Conservation (phyloP, 2,113 vertebrate species). For the Lagopus leucura region DNA sequence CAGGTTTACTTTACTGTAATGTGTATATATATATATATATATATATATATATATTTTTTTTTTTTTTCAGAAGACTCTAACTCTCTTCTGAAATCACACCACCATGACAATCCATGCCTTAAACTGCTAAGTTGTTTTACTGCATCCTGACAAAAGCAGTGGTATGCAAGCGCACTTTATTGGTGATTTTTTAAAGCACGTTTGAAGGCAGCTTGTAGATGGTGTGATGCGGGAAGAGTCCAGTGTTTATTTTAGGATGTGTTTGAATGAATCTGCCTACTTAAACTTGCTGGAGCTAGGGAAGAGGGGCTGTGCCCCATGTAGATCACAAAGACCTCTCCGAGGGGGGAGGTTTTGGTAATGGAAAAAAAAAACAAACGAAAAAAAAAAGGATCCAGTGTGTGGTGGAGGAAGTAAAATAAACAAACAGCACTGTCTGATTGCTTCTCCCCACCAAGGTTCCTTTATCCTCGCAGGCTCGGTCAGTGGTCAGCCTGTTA, state of each 20-base stretch:
- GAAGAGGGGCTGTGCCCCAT: constrained; percentile 34
- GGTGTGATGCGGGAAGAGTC: constrained; percentile 27
- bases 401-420: constrained; percentile 90
- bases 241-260: constrained; percentile 67
- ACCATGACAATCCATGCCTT: neutral
- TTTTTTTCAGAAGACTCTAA: neutral
- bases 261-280: constrained; percentile 67
- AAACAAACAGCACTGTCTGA: constrained; percentile 87
- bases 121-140: constrained; percentile 20
- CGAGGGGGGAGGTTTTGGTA: constrained; percentile 72
- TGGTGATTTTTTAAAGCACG: constrained; percentile 11
- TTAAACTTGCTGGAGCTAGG: constrained; percentile 54
- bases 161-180: constrained; percentile 22
- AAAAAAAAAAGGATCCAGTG: constrained; percentile 88
- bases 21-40: neutral
- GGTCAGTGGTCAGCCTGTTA: constrained; percentile 75
- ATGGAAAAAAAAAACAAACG: constrained; percentile 55
- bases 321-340: constrained; percentile 74
- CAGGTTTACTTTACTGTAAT: constrained; percentile 20
- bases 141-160: constrained; percentile 36
- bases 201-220: constrained; percentile 30
- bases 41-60: too few species aligned
- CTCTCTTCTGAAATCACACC: constrained; percentile 1
- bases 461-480: constrained; percentile 78
- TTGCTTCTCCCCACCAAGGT: constrained; percentile 84